phyloP scores from a whole-genome alignment of 2,113 vertebrate genomes.

The Mustela lutreola region DNA sequence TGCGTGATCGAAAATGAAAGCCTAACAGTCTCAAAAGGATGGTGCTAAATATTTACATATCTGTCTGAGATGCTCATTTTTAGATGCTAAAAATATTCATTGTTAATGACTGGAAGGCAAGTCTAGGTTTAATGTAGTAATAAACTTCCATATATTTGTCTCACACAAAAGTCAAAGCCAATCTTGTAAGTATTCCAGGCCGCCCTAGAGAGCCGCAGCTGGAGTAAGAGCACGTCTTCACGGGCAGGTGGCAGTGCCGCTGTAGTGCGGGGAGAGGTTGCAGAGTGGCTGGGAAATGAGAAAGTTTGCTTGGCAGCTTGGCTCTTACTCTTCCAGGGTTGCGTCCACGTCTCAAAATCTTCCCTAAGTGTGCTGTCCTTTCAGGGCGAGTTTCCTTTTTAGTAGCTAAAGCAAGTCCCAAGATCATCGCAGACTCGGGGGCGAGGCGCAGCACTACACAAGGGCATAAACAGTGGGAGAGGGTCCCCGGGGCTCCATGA shows the following conservation, averaged over 20 bases:
- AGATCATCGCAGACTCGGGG: background rate
- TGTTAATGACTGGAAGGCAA: conserved; percentile 64
- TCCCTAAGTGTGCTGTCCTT: conserved; percentile 40
- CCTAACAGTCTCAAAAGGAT: conserved; percentile 63
- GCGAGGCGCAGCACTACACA: background rate
- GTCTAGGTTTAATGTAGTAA: conserved; percentile 17
- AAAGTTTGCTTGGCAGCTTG: background rate
- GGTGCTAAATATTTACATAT: conserved; percentile 68
- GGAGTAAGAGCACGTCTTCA: background rate
- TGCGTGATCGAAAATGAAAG: conserved; percentile 56
- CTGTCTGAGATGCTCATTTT: conserved; percentile 68
- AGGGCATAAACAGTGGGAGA: background rate
- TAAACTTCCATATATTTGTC: conserved; percentile 17
- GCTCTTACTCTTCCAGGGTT: conserved; percentile 64
- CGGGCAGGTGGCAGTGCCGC: background rate
- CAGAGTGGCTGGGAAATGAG: background rate
- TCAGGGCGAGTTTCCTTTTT: background rate
- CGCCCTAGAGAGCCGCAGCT: background rate
- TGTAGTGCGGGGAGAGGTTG: background rate
- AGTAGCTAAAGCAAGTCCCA: background rate
- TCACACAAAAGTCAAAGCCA: conserved; percentile 38
- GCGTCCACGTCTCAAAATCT: conserved; percentile 74
- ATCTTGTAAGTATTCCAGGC: background rate
- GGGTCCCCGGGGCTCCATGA: fast-evolving
- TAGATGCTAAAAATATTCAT: conserved; percentile 47